Percentiles rank a stretch among this genome's conserved stretches.
phyloP scores from a whole-genome alignment of 2,888 invertebrate genomes.

The Erynnis tages region DNA sequence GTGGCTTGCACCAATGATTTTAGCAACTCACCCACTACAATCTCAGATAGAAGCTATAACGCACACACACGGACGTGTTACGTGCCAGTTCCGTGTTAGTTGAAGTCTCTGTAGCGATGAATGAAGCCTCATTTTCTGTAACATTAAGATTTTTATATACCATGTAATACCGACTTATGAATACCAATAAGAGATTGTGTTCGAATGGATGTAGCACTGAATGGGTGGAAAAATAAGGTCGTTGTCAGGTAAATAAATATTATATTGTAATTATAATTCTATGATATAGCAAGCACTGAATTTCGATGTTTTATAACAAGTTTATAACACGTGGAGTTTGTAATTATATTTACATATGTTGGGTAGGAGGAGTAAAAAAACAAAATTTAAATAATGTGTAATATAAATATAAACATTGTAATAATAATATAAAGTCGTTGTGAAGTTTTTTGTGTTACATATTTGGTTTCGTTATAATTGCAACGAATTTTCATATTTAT shows the following conservation, averaged over 20 bases:
- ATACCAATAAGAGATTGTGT: background rate
- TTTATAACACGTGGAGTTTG: conserved; percentile 61
- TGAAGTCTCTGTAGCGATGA: too few species aligned
- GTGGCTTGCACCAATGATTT: too few species aligned
- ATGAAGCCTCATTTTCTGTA: background rate
- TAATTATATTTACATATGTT: conserved; percentile 72
- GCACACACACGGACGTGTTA: too few species aligned
- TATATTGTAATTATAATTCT: conserved; percentile 43
- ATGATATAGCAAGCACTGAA: conserved; percentile 74
- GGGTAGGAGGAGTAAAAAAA: conserved; percentile 42
- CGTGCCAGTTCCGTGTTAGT: too few species aligned
- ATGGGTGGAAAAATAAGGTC: conserved; percentile 12
- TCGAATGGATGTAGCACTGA: conserved; percentile 10
- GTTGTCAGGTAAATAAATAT: conserved; percentile 14
- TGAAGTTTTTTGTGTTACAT: conserved; percentile 15
- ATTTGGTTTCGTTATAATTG: conserved; percentile 28
- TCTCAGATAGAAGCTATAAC: too few species aligned
- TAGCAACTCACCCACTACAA: too few species aligned
- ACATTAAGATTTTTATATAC: too few species aligned
- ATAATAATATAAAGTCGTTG: conserved; percentile 39
- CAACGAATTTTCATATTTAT: conserved; percentile 44
- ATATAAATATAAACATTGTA: conserved; percentile 38
- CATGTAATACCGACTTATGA: too few species aligned
- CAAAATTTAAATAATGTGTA: conserved; percentile 37
- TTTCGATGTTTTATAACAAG: conserved; percentile 65